Evolutionary conservation across 2,797 vertebrate genomes (phyloP).

Genomic region (Stomatorhinus walkeri): DNA sequence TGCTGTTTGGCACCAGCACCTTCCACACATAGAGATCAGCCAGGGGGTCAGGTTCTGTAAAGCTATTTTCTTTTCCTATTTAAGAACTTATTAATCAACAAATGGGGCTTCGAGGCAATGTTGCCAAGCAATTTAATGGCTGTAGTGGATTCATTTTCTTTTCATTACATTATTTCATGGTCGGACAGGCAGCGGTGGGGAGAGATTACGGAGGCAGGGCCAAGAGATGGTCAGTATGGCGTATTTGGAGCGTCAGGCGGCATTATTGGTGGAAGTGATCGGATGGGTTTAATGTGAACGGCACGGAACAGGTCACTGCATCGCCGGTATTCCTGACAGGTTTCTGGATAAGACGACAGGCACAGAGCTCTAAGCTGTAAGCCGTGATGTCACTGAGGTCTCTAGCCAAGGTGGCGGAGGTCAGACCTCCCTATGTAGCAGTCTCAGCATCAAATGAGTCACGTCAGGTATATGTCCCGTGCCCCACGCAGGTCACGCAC

Average conservation of each 20-base stretch:
- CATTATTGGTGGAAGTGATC: background rate
- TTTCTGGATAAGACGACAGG: background rate
- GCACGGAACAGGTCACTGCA: background rate
- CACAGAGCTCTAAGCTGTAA: background rate
- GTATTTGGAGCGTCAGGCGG: background rate
- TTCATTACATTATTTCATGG: conserved; percentile 40
- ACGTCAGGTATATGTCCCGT: background rate
- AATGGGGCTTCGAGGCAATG: conserved; percentile 37
- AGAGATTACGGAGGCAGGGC: conserved; percentile 16
- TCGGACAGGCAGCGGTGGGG: conserved; percentile 18
- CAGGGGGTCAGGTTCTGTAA: conserved; percentile 6
- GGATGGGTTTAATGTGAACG: conserved; percentile 29
- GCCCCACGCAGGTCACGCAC: background rate
- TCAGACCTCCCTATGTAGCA: background rate
- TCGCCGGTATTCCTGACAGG: background rate
- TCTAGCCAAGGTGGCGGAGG: background rate
- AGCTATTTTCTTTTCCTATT: conserved; percentile 34
- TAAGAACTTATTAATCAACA: conserved; percentile 43
- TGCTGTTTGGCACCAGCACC: conserved; percentile 4
- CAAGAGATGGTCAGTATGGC: conserved; percentile 17
- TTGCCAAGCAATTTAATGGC: conserved; percentile 36
- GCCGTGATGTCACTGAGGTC: background rate
- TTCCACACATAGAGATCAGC: conserved; percentile 10
- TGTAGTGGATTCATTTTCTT: conserved; percentile 40
- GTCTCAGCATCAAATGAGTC: background rate